Evolutionary conservation across 1,140 invertebrate genomes (phyloP).

Genomic region (Hylyphantes graminicola): DNA sequence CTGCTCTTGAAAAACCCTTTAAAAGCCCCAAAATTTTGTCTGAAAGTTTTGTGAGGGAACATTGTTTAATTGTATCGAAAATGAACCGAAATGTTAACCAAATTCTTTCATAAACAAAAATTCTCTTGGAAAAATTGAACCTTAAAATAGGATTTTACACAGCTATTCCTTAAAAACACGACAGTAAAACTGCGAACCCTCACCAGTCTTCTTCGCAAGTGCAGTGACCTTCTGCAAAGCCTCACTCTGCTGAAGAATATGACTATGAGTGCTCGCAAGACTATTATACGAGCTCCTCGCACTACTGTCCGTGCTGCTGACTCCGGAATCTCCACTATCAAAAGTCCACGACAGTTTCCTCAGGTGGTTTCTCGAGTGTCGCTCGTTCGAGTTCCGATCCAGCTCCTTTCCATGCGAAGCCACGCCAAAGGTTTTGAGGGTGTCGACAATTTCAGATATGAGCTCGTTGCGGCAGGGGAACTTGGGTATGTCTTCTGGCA

Average conservation of each 20-base stretch:
- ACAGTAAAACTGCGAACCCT: not conserved
- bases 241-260: conserved; percentile 73
- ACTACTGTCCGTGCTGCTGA: conserved; percentile 59
- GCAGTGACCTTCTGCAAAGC: conserved; percentile 82
- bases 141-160: no score
- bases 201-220: conserved; percentile 76
- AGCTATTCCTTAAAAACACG: not conserved
- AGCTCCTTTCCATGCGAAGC: conserved; percentile 27
- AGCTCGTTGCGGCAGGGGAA: conserved; percentile 92
- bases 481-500: conserved; percentile 93
- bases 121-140: no score
- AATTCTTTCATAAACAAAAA: no score
- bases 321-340: conserved; percentile 57
- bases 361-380: conserved; percentile 46
- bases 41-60: no score
- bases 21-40: no score
- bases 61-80: no score
- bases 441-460: conserved; percentile 83
- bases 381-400: conserved; percentile 58
- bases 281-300: conserved; percentile 60
- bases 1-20: no score
- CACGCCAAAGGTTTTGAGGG: conserved; percentile 74
- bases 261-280: conserved; percentile 62
- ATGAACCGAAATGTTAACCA: no score
- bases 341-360: conserved; percentile 60